Base-by-base conservation (phyloP, 2,888 invertebrate genomes). In the Leptinotarsa tumamoca region DNA sequence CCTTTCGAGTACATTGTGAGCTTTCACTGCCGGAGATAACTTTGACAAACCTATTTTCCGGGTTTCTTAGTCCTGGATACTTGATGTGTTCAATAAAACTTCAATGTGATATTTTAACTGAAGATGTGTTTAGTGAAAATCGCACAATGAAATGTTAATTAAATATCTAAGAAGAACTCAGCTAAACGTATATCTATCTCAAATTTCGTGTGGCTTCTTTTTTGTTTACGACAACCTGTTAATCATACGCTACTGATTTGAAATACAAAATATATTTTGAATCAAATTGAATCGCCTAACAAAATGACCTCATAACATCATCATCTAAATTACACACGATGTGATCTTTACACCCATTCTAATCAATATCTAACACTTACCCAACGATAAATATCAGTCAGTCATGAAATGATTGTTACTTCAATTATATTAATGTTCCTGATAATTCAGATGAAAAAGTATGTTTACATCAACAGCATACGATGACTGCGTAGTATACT, bases 291-390 rank as follows among this genome's bases (percentile, higher is more conserved):
- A 52, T n/a, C n/a, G 10, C 23, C 14, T 33, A 43, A 73, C 68
- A 49, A 27, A 71, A 67, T 76, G 78, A 81, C 82, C 80, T 78
- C 73, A 73, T 72, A 77, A 71, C 67, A 73, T 74, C 79, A 81
- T 79, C 79, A 33, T 71, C 67, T 68, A 49, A 67, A 63, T 54
- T 56, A n/a, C 13, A 43, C 18, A 7, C 23, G 67, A 68, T 56
- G 56, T 82, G 84, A 84, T 83, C 85, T 84, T 83, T 84, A 82
- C 79, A 83, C 83, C 79, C 83, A 81, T 84, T 82, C 83, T 84
- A 84, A 84, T 84, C 84, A 85, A 82, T 83, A 84, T 83, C 83
- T 84, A 84, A 84, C 85, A 84, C 82, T 83, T 77, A 52, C 67
- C 17, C 18, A 74, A 63, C 61, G 68, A 43, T 63, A 49, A 51